A percentile compares a stretch with the other conserved stretches of the same genome.
Evolutionary conservation across 37 sponge, comb jelly and placozoan genomes (phyloP).

Genomic region (Agelas oroides): DNA sequence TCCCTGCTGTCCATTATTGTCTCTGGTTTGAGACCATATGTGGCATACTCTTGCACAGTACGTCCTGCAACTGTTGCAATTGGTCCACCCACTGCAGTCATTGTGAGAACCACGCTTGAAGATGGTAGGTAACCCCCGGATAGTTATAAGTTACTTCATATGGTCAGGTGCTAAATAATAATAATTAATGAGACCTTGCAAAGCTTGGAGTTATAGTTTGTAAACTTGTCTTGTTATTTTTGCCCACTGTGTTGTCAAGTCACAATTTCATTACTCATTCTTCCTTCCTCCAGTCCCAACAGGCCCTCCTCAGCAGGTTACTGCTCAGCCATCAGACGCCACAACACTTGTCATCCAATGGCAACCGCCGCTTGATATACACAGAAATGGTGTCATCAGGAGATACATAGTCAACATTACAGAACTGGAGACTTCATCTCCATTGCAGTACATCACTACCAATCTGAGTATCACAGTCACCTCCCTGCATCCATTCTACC

Average conservation of each 20-base stretch:
- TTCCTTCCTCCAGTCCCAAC: not conserved
- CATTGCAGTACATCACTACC: not conserved
- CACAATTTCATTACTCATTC: too few relatives aligned
- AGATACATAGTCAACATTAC: constrained; percentile 38
- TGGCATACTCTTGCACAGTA: not conserved
- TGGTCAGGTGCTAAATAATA: too few relatives aligned
- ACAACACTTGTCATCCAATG: not conserved
- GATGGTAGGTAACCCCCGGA: not conserved
- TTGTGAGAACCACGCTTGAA: not conserved
- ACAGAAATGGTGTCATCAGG: constrained; percentile 39
- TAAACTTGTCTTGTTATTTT: too few relatives aligned
- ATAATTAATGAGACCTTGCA: too few relatives aligned
- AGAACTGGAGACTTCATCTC: constrained; percentile 45
- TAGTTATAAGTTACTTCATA: too few relatives aligned
- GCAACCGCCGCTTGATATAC: not conserved
- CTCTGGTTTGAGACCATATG: not conserved
- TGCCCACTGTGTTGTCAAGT: too few relatives aligned
- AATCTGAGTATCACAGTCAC: not conserved
- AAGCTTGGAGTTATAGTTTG: too few relatives aligned
- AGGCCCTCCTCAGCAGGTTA: not conserved
- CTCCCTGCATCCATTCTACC: not conserved
- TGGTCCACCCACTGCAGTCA: not conserved
- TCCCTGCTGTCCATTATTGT: not conserved
- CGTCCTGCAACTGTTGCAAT: not conserved
- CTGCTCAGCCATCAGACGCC: not conserved